Base-by-base conservation (phyloP, 2,888 invertebrate genomes). In the Ellobium chinense region DNA sequence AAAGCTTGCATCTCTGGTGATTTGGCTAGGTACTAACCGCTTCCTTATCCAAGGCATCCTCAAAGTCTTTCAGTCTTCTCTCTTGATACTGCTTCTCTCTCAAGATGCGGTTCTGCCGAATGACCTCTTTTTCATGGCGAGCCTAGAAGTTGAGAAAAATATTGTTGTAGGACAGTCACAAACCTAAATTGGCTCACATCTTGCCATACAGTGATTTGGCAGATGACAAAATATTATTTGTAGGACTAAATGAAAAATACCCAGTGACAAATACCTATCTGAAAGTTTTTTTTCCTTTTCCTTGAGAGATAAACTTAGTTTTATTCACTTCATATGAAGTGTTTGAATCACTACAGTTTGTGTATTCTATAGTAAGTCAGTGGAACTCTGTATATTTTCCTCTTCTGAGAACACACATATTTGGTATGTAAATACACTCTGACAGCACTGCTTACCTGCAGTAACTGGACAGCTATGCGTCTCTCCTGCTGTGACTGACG, bases 401-500 rank as follows among this genome's bases (percentile, higher is more conserved):
- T 60, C 24, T 60, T 60, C 14, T 60, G 9, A 31, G 12, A 31
- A 62, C 62, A 31, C 9, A 66, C 29, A 14, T 66, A 66, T 21
- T n/a, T n/a, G n/a, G n/a, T n/a, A n/a, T n/a, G n/a, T n/a, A n/a
- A n/a, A n/a, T n/a, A n/a, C n/a, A n/a, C n/a, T n/a, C n/a, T n/a
- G n/a, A n/a, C n/a, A n/a, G n/a, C n/a, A n/a, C n/a, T 24, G 24
- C n/a, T 24, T 34, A 80, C 80, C 60, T 93, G 92, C 58, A 93
- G 86, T 62, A 93, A 86, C 87, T 93, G 93, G 29, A 92, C 92
- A 12, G 92, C 92, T 66, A 93, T 92, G 54, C 93, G 87, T 12
- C 92, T 84, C 82, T 93, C 93, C 82, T 92, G 92, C 80, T 93
- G 92, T 1, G 93, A 92, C 84, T 93, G 92, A 70, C 92, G 85